A percentile compares a stretch with the other conserved stretches of the same genome.
Conservation (phyloP, 2,113 vertebrate species). For the Sprattus sprattus region DNA sequence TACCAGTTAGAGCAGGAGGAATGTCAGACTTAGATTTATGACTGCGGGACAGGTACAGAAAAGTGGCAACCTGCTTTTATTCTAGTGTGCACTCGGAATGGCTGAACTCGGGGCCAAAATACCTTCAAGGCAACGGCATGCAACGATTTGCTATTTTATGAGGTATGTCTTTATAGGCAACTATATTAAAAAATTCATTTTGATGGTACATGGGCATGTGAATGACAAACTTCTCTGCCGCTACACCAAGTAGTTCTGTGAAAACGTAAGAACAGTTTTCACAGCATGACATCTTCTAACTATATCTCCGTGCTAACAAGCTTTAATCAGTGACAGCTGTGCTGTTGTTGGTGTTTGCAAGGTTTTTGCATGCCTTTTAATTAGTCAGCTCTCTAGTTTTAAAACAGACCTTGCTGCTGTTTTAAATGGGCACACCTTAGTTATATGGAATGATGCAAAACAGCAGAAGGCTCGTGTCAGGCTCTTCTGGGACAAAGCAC, state of each 20-base stretch:
- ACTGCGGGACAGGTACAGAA: not conserved
- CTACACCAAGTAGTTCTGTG: not conserved
- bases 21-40: not conserved
- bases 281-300: not conserved
- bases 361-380: no score
- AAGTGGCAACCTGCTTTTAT: conserved; percentile 3
- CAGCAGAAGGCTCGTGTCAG: not conserved
- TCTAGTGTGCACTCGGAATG: not conserved
- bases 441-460: not conserved
- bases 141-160: not conserved
- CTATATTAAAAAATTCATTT: not conserved
- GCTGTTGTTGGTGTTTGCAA: not conserved
- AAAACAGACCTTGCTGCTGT: not conserved
- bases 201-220: no score
- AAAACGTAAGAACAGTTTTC: not conserved
- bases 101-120: not conserved
- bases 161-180: not conserved
- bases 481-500: no score
- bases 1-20: not conserved
- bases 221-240: no score
- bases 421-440: no score
- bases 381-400: not conserved
- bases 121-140: not conserved
- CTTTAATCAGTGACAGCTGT: not conserved
- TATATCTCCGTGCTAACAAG: not conserved